phyloP scores from a whole-genome alignment of 2,888 invertebrate species.

The Chloroclysta siterata region DNA sequence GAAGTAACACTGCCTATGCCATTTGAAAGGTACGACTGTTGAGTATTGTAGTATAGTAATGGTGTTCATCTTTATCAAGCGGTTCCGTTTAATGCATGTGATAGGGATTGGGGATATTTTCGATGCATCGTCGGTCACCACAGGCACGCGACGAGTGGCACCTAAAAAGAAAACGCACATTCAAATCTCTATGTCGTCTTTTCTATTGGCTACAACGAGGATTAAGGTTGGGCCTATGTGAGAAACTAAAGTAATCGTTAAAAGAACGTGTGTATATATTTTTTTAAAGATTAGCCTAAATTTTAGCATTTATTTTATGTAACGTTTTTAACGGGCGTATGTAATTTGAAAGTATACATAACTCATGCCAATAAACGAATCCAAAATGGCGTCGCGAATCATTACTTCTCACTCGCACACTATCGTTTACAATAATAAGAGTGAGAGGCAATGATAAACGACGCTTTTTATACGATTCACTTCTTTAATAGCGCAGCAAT shows the following conservation, averaged over 20 bases:
- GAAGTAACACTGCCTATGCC: conserved; percentile 74
- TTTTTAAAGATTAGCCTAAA: too few species aligned
- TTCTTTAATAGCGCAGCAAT: too few species aligned
- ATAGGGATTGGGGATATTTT: conserved; percentile 54
- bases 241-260: too few species aligned
- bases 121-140: conserved; percentile 46
- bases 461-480: too few species aligned
- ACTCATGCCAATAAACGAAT: too few species aligned
- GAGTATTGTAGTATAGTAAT: conserved; percentile 66
- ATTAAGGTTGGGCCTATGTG: too few species aligned
- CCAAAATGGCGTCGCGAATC: too few species aligned
- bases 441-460: too few species aligned
- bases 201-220: not conserved
- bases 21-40: conserved; percentile 72
- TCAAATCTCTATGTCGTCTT: conserved; percentile 24
- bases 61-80: conserved; percentile 72
- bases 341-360: not conserved
- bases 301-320: not conserved
- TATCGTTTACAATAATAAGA: too few species aligned
- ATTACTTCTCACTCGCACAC: too few species aligned
- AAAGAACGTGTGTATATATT: too few species aligned
- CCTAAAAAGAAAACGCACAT: conserved; percentile 69
- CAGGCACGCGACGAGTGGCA: conserved; percentile 40
- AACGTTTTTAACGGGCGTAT: not conserved
- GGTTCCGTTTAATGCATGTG: conserved; percentile 70